phyloP scores from a whole-genome alignment of 2,888 invertebrate genomes.

The Agrotis ipsilon region DNA sequence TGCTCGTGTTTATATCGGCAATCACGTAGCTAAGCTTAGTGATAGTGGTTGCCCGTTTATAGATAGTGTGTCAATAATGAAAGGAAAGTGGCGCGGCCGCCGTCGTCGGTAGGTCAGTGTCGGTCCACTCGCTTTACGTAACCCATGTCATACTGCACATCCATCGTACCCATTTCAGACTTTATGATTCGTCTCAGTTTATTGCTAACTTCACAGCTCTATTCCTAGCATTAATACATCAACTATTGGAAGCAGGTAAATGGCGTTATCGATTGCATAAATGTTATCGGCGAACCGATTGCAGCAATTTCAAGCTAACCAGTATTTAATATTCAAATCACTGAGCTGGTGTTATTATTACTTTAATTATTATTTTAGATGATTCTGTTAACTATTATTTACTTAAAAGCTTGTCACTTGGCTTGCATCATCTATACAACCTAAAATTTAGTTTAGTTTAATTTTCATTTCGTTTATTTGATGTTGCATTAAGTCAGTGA shows the following conservation, averaged over 20 bases:
- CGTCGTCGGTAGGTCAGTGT: constrained; percentile 88
- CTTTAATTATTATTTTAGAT: background rate
- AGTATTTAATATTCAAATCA: constrained; percentile 43
- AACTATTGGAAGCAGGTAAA: constrained; percentile 26
- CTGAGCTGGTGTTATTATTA: constrained; percentile 33
- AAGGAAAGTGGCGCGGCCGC: constrained; percentile 88
- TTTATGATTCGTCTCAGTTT: constrained; percentile 61
- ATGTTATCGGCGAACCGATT: constrained; percentile 50
- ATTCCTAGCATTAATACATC: constrained; percentile 21
- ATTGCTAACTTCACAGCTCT: constrained; percentile 29
- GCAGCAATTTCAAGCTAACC: constrained; percentile 47
- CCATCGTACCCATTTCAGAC: constrained; percentile 82
- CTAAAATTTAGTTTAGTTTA: background rate
- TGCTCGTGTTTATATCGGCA: constrained; percentile 66
- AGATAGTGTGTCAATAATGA: constrained; percentile 90
- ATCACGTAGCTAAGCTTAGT: constrained; percentile 75
- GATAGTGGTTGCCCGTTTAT: constrained; percentile 80
- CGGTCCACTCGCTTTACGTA: constrained; percentile 84
- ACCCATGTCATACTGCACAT: constrained; percentile 83
- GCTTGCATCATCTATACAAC: background rate
- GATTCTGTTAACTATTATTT: background rate
- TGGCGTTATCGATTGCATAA: constrained; percentile 55
- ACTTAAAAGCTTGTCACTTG: constrained; percentile 16
- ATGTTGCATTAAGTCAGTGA: background rate
- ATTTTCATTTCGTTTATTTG: background rate